Base-by-base conservation (phyloP, 2,113 vertebrate species). In the Oreochromis tanganicae region DNA sequence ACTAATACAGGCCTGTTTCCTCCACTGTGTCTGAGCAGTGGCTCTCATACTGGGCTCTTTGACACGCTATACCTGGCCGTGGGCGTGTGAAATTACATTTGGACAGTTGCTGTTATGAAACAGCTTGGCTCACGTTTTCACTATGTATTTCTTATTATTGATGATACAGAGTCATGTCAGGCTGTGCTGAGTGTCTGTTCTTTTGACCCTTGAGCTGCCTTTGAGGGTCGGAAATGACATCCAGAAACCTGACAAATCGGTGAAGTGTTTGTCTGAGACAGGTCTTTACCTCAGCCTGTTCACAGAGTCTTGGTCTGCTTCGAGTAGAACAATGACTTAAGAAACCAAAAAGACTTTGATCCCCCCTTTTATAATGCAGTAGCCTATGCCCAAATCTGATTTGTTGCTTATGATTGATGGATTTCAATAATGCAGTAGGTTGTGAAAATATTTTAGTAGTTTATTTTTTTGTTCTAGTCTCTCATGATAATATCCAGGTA, bases 1-100 rank as follows among this genome's bases (percentile, higher is more conserved):
- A 81, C 83, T 90, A 93, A 91, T 92, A 85, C 81, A 83, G 86
- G 75, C 46, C 87, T 68, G 80, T 94, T 93, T 94, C 93, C 92
- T 94, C 87, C 54, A 4, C 83, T 92, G 90, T 54, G 89, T 86
- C 86, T 88, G 90, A 87, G 87, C 81, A 4, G 38, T 56, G 34
- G 32, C 87, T 87, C 87, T 91, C 87, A 93, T 84, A 85, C 87
- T 84, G 80, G 63, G 29, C 92, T 80, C 83, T 94, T 91, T 90
- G 82, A 93, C 91, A 88, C 41, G 12, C 86, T 82, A 80, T 89
- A 91, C 85, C 83, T 82, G 91, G 83, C 78, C 13, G 52, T 86
- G 87, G 82, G 87, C 13, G 79, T 86, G 87, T 88, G 85, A 86
- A 88, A 75, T 86, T 85, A 87, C 87, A 87, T 78, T 9, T 85